Evolutionary conservation across 1,140 invertebrate genomes (phyloP).

Genomic region (Nixonia krombeini): DNA sequence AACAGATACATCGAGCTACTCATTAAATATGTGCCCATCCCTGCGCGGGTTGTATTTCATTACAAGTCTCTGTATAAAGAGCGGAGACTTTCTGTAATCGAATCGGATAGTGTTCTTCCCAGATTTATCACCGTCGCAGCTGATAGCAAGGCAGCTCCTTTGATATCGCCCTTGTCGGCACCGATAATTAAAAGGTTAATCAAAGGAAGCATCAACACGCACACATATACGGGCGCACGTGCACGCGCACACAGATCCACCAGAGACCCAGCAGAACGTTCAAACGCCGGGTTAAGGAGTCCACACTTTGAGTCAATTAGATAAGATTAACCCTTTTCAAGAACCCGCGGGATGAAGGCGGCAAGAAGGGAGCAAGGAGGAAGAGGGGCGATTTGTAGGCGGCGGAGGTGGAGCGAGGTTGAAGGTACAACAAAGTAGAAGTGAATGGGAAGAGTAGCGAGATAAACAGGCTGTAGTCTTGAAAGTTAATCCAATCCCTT

Average conservation of each 20-base stretch:
- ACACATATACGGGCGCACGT: constrained; percentile 7
- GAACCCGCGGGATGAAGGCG: constrained; percentile 8
- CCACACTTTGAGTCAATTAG: constrained; percentile 60
- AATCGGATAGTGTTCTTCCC: constrained; percentile 11
- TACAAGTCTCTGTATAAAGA: too few relatives aligned
- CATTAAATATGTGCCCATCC: too few relatives aligned
- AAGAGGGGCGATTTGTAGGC: neutral
- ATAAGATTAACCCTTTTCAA: constrained; percentile 54
- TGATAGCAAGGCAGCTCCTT: constrained; percentile 20
- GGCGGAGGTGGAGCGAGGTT: too few relatives aligned
- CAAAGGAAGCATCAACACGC: constrained; percentile 22
- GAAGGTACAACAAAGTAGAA: neutral
- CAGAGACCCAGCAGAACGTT: neutral
- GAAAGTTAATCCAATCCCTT: constrained; percentile 59
- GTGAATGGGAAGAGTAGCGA: constrained; percentile 35
- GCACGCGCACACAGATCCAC: too few relatives aligned
- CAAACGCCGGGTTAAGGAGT: constrained; percentile 7
- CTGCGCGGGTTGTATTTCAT: too few relatives aligned
- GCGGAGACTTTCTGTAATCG: too few relatives aligned
- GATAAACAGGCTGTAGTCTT: constrained; percentile 56
- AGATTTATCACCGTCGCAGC: constrained; percentile 26
- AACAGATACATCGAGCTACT: too few relatives aligned
- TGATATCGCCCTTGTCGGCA: constrained; percentile 10
- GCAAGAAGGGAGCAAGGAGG: neutral
- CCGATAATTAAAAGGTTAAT: constrained; percentile 55